Evolutionary conservation across 2,888 invertebrate genomes (phyloP), one percentile per base, ranked within the genome.

Genomic region (Euplexia lucipara): DNA sequence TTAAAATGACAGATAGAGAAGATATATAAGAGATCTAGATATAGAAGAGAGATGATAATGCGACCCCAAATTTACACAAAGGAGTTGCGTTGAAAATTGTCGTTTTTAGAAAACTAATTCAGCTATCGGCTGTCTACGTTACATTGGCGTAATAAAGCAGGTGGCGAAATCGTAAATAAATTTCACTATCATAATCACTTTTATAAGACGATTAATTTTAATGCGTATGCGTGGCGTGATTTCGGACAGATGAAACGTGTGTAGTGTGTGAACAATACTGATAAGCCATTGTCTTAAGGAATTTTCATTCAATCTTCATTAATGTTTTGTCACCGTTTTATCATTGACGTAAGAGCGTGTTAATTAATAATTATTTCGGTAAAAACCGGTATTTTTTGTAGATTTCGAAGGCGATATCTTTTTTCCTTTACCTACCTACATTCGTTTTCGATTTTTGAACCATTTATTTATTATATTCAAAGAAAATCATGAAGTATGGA

Each of bases 221-320:
- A 69, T 69, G 35, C 51, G 8, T 12, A n/a, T 41, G 42, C 1
- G 47, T 56, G 51, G 39, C 61, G 52, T 69, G 78, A 78, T 78
- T 79, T 72, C 26, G 48, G 22, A 41, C 68, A 63, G 26, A 45
- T 47, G 26, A 53, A 42, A 64, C 42, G 35, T 70, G 30, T 41
- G 9, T 14, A 22, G 1, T 30, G 2, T 49, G 14, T 42, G n/a
- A 48, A 20, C 49, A 32, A 42, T 42, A 20, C 5, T 56, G 54
- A 66, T 59, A 63, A 74, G n/a, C 14, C 12, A 22, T 14, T 44
- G 0, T 26, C 20, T 20, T 26, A 34, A 32, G 52, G 37, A 48
- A 71, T 48, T 20, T 41, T 71, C 53, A 63, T 75, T 70, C 41
- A 77, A 48, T 71, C 35, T 44, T 71, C 16, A 57, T 74, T 57